phyloP scores from a whole-genome alignment of 1,140 invertebrate species.

The Drosophila elegans region DNA sequence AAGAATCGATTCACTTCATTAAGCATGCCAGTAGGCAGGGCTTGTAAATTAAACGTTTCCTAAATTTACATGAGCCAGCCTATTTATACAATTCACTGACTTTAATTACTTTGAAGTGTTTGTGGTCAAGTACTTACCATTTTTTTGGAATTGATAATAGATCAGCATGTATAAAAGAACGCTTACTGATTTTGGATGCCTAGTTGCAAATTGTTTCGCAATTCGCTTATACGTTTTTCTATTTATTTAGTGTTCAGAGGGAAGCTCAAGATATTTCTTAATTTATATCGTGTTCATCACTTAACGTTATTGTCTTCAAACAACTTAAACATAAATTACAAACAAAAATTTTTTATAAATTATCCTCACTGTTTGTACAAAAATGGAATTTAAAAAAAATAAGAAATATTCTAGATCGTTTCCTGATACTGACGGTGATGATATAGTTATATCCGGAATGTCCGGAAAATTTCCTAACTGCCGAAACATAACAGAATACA shows the following conservation, averaged over 20 bases:
- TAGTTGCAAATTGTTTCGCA: slow-evolving; percentile 71
- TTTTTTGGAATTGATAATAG: slow-evolving; percentile 65
- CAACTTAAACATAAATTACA: too few relatives aligned
- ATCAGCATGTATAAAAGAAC: slow-evolving; percentile 66
- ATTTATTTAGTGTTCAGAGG: slow-evolving; percentile 39
- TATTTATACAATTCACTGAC: slow-evolving; percentile 63
- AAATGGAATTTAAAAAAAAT: slow-evolving; percentile 49
- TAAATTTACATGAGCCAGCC: slow-evolving; percentile 25
- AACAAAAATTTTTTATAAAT: too few relatives aligned
- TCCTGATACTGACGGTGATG: slow-evolving; percentile 87
- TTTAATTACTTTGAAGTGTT: slow-evolving; percentile 63
- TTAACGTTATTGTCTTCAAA: too few relatives aligned
- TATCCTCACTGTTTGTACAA: not conserved
- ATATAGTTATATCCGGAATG: slow-evolving; percentile 92
- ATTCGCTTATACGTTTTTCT: slow-evolving; percentile 44
- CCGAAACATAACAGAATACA: slow-evolving; percentile 91
- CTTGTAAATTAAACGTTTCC: slow-evolving; percentile 26
- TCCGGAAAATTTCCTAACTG: slow-evolving; percentile 95
- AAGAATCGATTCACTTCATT: not conserved
- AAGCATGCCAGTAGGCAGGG: slow-evolving; percentile 15
- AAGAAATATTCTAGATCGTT: slow-evolving; percentile 70
- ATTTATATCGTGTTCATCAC: not conserved
- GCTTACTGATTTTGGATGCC: slow-evolving; percentile 15
- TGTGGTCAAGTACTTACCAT: slow-evolving; percentile 69
- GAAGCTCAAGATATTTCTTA: slow-evolving; percentile 4